These are phyloP conservation scores for Avahi laniger DNA, from an alignment of 2,797 vertebrate species.

Conservation along the genomic window DNA sequence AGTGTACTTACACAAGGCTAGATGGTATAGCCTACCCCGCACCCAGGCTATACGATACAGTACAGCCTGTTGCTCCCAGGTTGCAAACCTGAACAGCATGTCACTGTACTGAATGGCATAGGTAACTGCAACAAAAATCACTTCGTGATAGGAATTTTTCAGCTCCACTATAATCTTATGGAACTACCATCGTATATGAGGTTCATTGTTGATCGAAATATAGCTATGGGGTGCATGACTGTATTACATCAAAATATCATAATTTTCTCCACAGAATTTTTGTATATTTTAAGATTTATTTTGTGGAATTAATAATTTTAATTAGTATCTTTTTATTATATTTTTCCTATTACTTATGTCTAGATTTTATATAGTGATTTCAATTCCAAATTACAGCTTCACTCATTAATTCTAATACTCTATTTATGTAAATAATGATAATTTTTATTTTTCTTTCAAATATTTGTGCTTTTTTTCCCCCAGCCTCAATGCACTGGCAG, in stretches of 20 bases:
- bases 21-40: background rate
- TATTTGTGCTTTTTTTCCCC: background rate
- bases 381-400: background rate
- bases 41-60: background rate
- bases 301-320: background rate
- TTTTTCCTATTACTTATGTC: background rate
- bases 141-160: background rate
- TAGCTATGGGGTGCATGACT: background rate
- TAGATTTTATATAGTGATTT: background rate
- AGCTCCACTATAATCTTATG: background rate
- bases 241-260: background rate
- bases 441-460: constrained; percentile 1
- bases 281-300: background rate
- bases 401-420: background rate
- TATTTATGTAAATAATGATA: background rate
- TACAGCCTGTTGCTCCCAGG: background rate
- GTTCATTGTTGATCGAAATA: background rate
- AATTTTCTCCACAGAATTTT: background rate
- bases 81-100: background rate
- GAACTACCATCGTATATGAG: background rate
- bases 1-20: background rate
- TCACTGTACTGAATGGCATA: background rate
- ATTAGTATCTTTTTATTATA: background rate
- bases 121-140: background rate
- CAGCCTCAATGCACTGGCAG: background rate